Conservation (phyloP, 2,888 invertebrate genomes). For the Thymelicus acteon region DNA sequence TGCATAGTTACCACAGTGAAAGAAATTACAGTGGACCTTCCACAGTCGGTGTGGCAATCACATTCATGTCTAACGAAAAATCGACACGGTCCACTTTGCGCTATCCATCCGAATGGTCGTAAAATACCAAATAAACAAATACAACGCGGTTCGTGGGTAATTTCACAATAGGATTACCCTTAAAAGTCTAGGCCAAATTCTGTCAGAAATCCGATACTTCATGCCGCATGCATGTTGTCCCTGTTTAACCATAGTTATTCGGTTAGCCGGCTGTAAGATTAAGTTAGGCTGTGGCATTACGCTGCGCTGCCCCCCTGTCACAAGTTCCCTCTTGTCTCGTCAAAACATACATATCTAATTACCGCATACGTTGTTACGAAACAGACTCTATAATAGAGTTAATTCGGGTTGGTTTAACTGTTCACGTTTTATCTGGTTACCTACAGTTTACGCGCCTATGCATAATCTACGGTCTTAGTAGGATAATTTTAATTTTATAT, state of each 20-base stretch:
- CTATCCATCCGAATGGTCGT: constrained; percentile 1
- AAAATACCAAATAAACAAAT: too few species aligned
- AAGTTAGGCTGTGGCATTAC: constrained; percentile 38
- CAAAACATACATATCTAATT: constrained; percentile 49
- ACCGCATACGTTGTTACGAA: constrained; percentile 37
- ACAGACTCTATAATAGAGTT: constrained; percentile 14
- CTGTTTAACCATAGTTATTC: too few species aligned
- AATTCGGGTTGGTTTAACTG: not conserved
- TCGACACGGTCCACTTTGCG: constrained; percentile 43
- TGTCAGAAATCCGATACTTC: too few species aligned
- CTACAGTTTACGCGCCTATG: not conserved
- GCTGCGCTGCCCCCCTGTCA: constrained; percentile 38
- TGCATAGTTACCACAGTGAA: constrained; percentile 1
- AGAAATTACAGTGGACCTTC: not conserved
- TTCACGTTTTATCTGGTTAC: constrained; percentile 4
- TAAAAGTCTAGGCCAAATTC: too few species aligned
- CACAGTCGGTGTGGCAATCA: too few species aligned
- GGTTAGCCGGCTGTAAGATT: too few species aligned
- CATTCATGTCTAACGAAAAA: not conserved
- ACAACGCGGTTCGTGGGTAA: too few species aligned
- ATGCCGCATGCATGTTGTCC: too few species aligned
- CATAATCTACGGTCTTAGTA: not conserved
- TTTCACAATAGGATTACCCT: too few species aligned
- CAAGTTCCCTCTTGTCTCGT: constrained; percentile 47
- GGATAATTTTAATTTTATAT: too few species aligned